These are phyloP conservation scores for Cryptoleucopteryx plumbea DNA, from an alignment of 2,113 vertebrate species.

Conservation along the genomic window DNA sequence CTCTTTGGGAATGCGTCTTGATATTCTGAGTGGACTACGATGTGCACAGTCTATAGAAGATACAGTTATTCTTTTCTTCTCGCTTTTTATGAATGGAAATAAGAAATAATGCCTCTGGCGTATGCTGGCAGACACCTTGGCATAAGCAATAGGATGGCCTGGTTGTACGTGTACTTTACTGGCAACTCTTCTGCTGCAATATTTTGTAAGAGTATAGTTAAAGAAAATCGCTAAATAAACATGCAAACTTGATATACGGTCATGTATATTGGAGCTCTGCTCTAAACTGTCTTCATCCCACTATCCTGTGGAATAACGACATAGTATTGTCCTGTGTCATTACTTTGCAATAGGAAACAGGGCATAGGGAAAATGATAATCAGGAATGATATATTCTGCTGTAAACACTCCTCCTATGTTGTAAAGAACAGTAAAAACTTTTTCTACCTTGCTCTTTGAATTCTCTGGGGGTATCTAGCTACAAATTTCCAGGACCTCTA, in stretches of 20 bases:
- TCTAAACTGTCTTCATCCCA: not conserved
- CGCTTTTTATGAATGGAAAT: not conserved
- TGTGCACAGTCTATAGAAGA: not conserved
- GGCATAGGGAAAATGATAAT: not conserved
- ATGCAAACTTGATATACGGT: not conserved
- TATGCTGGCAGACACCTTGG: not conserved
- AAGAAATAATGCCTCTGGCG: not conserved
- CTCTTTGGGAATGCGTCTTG: not conserved
- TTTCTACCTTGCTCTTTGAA: not conserved
- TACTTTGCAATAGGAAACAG: not conserved
- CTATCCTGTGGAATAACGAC: not conserved
- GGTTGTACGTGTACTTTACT: not conserved
- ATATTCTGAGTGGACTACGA: not conserved
- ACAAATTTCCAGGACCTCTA: not conserved
- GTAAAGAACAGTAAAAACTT: not conserved
- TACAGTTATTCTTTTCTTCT: not conserved
- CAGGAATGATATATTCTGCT: not conserved
- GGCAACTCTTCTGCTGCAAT: not conserved
- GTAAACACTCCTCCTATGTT: not conserved
- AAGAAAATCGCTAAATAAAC: not conserved
- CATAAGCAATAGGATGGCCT: not conserved
- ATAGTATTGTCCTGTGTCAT: not conserved
- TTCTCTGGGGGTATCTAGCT: not conserved
- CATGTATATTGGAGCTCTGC: not conserved
- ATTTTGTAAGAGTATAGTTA: not conserved